These are phyloP conservation scores for Drosophila varians DNA, from an alignment of 1,140 invertebrate genomes.

Conservation along the genomic window DNA sequence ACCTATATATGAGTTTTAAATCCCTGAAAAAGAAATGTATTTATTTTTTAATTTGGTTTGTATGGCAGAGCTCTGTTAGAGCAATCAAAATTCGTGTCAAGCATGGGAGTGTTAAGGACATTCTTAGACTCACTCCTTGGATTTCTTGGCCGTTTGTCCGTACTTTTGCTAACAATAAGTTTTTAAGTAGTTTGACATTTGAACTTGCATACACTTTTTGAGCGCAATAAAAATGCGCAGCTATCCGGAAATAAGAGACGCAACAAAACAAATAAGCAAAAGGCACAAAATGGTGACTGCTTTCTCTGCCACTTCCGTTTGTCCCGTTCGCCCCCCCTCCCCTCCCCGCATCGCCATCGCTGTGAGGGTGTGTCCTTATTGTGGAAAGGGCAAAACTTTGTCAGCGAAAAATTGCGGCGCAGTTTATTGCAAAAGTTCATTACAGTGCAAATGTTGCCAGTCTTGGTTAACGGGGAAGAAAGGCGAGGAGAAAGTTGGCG, in stretches of 20 bases:
- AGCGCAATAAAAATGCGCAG: conserved; percentile 79
- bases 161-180: conserved; percentile 80
- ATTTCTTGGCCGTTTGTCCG: conserved; percentile 32
- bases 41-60: too few relatives aligned
- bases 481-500: neutral
- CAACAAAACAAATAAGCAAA: conserved; percentile 77
- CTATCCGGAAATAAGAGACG: conserved; percentile 76
- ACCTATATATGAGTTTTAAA: neutral
- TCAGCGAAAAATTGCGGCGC: conserved; percentile 80
- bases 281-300: conserved; percentile 34
- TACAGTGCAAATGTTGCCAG: conserved; percentile 79
- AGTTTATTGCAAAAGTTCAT: conserved; percentile 82
- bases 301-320: neutral
- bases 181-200: conserved; percentile 82
- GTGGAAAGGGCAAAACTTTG: conserved; percentile 65
- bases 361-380: conserved; percentile 1
- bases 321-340: neutral
- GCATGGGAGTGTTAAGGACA: neutral
- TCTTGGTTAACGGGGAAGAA: conserved; percentile 34
- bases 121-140: neutral
- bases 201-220: conserved; percentile 75
- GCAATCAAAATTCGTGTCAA: neutral
- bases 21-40: too few relatives aligned
- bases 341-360: neutral
- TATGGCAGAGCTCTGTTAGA: too few relatives aligned